Evolutionary conservation across 2,888 invertebrate genomes (phyloP).

Genomic region (Cyrtodaria siliqua): DNA sequence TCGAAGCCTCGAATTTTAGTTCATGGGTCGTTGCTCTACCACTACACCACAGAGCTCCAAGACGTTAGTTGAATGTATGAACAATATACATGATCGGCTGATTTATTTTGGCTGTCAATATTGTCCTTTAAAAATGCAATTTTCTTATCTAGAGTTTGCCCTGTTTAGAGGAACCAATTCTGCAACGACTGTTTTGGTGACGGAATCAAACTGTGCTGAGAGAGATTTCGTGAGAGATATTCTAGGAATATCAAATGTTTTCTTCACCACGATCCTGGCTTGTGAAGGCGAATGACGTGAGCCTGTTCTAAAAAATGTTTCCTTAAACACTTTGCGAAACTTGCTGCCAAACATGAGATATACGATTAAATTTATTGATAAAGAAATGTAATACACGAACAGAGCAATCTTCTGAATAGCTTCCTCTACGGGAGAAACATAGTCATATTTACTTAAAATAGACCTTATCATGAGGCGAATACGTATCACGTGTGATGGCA

Average conservation of each 20-base stretch:
- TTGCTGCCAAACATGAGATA: conserved; percentile 73
- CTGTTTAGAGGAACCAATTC: no score
- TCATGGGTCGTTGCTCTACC: no score
- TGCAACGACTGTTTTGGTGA: no score
- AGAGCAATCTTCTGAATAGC: conserved; percentile 63
- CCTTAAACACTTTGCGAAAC: conserved; percentile 63
- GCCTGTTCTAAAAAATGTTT: conserved; percentile 3
- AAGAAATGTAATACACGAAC: conserved; percentile 73
- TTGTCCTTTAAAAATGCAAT: no score
- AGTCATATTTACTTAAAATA: conserved; percentile 28
- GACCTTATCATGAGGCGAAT: conserved; percentile 52
- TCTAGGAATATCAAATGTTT: not conserved
- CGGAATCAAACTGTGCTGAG: no score
- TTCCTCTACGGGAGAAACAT: conserved; percentile 25
- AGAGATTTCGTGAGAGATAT: no score
- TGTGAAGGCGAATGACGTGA: not conserved
- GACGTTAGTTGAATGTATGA: no score
- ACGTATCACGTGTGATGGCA: conserved; percentile 72
- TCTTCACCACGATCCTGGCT: conserved; percentile 13
- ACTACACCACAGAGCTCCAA: no score
- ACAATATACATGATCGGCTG: no score
- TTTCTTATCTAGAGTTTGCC: no score
- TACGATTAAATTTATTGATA: conserved; percentile 74
- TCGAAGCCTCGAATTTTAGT: no score
- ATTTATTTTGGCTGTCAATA: no score